These are phyloP conservation scores for Helicoverpa zea DNA, from an alignment of 1,140 invertebrate species.

Conservation along the genomic window DNA sequence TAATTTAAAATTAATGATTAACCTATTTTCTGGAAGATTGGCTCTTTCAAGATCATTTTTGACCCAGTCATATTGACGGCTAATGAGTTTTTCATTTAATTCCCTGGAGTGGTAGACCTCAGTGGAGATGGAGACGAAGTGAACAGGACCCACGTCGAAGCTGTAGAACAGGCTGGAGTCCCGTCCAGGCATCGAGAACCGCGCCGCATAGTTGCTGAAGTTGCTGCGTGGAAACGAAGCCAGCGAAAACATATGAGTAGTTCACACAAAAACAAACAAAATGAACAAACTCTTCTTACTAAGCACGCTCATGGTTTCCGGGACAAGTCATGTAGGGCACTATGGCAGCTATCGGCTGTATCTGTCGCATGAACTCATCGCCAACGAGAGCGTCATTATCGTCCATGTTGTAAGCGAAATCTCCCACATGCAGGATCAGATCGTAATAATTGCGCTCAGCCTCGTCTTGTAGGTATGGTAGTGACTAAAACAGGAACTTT, in stretches of 20 bases:
- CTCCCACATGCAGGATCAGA: slow-evolving; percentile 96
- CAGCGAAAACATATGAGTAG: background rate
- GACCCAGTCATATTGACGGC: slow-evolving; percentile 97
- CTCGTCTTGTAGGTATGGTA: slow-evolving; percentile 93
- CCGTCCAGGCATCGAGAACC: slow-evolving; percentile 96
- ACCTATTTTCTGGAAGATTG: slow-evolving; percentile 89
- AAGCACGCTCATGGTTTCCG: slow-evolving; percentile 96
- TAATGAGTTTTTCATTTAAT: slow-evolving; percentile 94
- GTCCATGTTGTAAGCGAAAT: slow-evolving; percentile 98
- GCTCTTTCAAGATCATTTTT: slow-evolving; percentile 92
- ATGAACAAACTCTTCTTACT: slow-evolving; percentile 87
- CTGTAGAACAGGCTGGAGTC: slow-evolving; percentile 94
- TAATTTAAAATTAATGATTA: too few relatives aligned
- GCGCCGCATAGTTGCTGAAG: slow-evolving; percentile 94
- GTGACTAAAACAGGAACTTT: slow-evolving; percentile 85
- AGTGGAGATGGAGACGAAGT: slow-evolving; percentile 96
- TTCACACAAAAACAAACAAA: background rate
- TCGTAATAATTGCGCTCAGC: slow-evolving; percentile 94
- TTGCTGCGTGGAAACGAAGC: slow-evolving; percentile 89
- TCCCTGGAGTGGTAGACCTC: slow-evolving; percentile 98
- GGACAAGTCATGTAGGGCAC: slow-evolving; percentile 97
- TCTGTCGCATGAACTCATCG: slow-evolving; percentile 96
- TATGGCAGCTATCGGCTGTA: slow-evolving; percentile 94
- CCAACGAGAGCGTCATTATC: slow-evolving; percentile 92
- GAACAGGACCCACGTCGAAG: slow-evolving; percentile 96